phyloP scores from a whole-genome alignment of 2,888 invertebrate species.

The Cheilosia impressa region DNA sequence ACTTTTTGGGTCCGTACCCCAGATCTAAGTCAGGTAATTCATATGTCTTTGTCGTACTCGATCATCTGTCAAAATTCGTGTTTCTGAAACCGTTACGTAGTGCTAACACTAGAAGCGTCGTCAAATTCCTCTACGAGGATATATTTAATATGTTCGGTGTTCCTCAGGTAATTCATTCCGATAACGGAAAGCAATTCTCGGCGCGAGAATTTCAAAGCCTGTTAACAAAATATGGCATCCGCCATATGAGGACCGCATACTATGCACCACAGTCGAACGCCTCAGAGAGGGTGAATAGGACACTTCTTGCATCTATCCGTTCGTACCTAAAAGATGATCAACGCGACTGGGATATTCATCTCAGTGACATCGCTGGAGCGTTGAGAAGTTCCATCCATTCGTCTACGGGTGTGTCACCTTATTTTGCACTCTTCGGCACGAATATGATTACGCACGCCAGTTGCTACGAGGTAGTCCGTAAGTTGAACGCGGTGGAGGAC shows the following conservation, averaged over 20 bases:
- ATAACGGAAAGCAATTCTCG: not conserved
- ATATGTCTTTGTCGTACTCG: not conserved
- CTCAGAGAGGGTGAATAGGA: not conserved
- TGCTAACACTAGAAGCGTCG: not conserved
- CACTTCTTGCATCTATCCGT: not conserved
- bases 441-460: not conserved
- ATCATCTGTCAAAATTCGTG: not conserved
- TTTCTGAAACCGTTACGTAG: not conserved
- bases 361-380: no score
- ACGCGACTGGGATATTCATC: conserved; percentile 2
- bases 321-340: not conserved
- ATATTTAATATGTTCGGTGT: no score
- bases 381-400: not conserved
- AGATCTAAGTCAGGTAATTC: not conserved
- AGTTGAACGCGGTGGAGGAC: not conserved
- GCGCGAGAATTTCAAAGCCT: not conserved
- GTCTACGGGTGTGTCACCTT: not conserved
- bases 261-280: not conserved
- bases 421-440: not conserved
- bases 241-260: not conserved
- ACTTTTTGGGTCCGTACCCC: conserved; percentile 12
- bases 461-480: not conserved
- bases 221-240: no score
- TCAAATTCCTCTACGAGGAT: no score
- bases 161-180: no score